Evolutionary conservation across 2,797 vertebrate species (phyloP).

Genomic region (Micropoecilia bifurca): DNA sequence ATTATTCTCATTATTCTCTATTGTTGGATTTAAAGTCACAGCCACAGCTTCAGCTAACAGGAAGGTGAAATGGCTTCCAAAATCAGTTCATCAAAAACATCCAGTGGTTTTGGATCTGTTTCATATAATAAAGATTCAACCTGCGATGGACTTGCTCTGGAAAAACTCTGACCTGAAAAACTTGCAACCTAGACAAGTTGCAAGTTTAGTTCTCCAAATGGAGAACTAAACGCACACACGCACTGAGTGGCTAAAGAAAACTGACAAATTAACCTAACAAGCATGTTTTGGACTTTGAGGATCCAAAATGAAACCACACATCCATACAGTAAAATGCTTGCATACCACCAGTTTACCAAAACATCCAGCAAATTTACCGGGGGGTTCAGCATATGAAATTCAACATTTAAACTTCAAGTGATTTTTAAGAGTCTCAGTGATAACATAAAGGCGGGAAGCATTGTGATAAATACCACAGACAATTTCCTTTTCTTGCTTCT

Average conservation of each 20-base stretch:
- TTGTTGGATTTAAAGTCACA: neutral
- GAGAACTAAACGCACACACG: neutral
- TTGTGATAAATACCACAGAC: slow-evolving; percentile 3
- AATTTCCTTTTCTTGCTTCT: slow-evolving; percentile 10
- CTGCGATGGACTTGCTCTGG: too few relatives aligned
- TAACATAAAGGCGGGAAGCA: slow-evolving; percentile 4
- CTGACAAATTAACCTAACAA: neutral
- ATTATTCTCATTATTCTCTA: neutral
- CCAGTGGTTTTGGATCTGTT: neutral
- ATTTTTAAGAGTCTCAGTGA: neutral
- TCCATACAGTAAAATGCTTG: neutral
- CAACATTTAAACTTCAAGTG: neutral
- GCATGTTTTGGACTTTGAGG: neutral
- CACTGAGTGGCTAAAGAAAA: neutral
- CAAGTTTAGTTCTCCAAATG: neutral
- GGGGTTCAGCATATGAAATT: neutral
- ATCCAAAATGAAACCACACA: neutral
- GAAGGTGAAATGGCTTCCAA: neutral
- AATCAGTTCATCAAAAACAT: neutral
- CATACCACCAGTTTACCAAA: neutral
- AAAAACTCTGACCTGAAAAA: too few relatives aligned
- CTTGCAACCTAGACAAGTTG: neutral
- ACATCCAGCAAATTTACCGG: neutral
- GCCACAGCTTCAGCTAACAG: neutral
- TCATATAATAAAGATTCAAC: neutral